Evolutionary conservation across 2,113 vertebrate genomes (phyloP), one percentile per base, ranked within the genome.

Genomic region (Periophthalmus modestus): DNA sequence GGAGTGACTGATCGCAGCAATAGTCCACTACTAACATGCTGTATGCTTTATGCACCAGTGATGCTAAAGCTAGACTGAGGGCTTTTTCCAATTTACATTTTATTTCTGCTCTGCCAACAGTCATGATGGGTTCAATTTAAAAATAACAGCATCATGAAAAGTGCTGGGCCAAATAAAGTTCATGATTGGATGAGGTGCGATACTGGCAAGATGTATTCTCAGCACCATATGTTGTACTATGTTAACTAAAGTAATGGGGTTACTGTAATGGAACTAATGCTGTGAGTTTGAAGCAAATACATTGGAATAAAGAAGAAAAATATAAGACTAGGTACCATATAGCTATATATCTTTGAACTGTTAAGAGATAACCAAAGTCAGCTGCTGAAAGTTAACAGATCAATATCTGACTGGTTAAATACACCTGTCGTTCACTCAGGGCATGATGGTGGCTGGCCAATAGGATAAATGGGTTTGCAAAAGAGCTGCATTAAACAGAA

Each of bases 21-120:
- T 78, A 75, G 68, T 63, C 78, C 73, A 77, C 80, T 74, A 75
- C 66, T 75, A 76, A 34, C 46, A 43, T 76, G 79, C 74, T 80
- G 15, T 66, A 57, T 55, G 80, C 63, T 79, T 89, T 83, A 82
- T 77, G 74, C 36, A 63, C 70, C 24, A 61, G 78, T n/a, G 66
- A 71, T 16, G 39, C 21, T 47, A 70, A 68, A 24, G 63, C 72
- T 71, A 77, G 36, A 78, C 34, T 24, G 23, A 13, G 34, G 71
- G 69, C 75, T 72, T 76, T 66, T n/a, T 55, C 74, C 82, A 75
- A 19, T 75, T 77, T 67, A 70, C 47, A 63, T 62, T 62, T 55
- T 5, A 23, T 69, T 62, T 77, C 76, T 72, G 48, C 66, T 63
- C 58, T 11, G 47, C 47, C 50, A 69, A 66, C 39, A 69, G 7